Evolutionary conservation across 2,888 invertebrate species (phyloP).

Genomic region (Oligia fasciuncula): DNA sequence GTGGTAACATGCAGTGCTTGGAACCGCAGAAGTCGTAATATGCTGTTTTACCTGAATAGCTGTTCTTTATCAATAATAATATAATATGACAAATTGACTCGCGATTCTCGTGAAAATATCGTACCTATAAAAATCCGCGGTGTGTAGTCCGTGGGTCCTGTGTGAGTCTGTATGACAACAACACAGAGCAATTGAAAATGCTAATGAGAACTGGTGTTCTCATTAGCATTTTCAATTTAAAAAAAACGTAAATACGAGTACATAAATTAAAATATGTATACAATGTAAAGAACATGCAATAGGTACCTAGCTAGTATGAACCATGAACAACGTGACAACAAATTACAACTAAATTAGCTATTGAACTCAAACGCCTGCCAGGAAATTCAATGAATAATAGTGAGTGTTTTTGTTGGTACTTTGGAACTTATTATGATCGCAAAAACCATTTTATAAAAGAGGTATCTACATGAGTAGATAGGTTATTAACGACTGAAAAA

Average conservation of each 20-base stretch:
- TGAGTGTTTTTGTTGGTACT: conserved; percentile 35
- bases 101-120: neutral
- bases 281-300: neutral
- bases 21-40: neutral
- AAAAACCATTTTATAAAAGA: conserved; percentile 27
- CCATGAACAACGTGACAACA: conserved; percentile 16
- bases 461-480: neutral
- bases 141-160: neutral
- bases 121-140: too few species aligned
- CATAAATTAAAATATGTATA: neutral
- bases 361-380: conserved; percentile 22
- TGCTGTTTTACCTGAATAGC: neutral
- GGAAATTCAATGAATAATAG: conserved; percentile 35
- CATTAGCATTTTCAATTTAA: too few species aligned
- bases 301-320: conserved; percentile 7
- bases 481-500: neutral
- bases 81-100: neutral
- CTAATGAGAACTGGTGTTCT: neutral
- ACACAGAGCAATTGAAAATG: neutral
- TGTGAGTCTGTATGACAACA: neutral
- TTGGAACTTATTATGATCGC: conserved; percentile 14
- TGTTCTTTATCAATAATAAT: conserved; percentile 15
- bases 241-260: neutral
- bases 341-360: conserved; percentile 32
- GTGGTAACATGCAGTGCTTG: conserved; percentile 20